phyloP scores from a whole-genome alignment of 2,797 vertebrate genomes.

The Clarias fuscus region DNA sequence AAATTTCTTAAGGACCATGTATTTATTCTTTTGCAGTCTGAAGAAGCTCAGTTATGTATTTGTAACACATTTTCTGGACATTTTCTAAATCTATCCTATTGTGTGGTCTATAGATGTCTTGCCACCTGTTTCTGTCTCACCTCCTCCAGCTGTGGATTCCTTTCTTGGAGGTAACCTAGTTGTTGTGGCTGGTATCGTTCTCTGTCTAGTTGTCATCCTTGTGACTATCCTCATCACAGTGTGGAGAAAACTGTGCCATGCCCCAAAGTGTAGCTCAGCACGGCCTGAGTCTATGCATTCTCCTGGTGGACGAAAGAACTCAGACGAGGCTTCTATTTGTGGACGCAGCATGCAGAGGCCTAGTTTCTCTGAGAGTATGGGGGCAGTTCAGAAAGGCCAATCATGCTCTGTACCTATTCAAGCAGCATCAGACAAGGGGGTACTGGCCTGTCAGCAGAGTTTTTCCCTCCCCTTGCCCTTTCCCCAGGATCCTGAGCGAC shows the following conservation, averaged over 20 bases:
- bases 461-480: slow-evolving; percentile 63
- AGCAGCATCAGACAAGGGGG: slow-evolving; percentile 60
- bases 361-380: slow-evolving; percentile 79
- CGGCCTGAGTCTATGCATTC: slow-evolving; percentile 79
- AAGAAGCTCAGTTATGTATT: not conserved
- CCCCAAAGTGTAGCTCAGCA: slow-evolving; percentile 80
- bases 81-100: slow-evolving; percentile 2
- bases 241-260: slow-evolving; percentile 86
- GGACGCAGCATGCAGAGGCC: slow-evolving; percentile 81
- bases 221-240: slow-evolving; percentile 87
- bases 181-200: slow-evolving; percentile 86
- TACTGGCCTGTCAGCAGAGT: slow-evolving; percentile 71
- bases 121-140: slow-evolving; percentile 62
- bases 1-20: not conserved
- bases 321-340: slow-evolving; percentile 90
- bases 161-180: slow-evolving; percentile 81
- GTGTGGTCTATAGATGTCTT: slow-evolving; percentile 36
- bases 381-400: slow-evolving; percentile 66
- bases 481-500: slow-evolving; percentile 75
- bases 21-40: not conserved
- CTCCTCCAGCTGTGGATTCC: slow-evolving; percentile 46
- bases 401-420: slow-evolving; percentile 40
- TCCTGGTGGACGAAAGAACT: slow-evolving; percentile 83
- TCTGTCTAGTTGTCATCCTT: slow-evolving; percentile 89
- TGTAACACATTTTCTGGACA: not conserved